Evolutionary conservation across 2,888 invertebrate species (phyloP), one percentile per base, ranked within the genome.

Genomic region (Drosophila nr. medialis): DNA sequence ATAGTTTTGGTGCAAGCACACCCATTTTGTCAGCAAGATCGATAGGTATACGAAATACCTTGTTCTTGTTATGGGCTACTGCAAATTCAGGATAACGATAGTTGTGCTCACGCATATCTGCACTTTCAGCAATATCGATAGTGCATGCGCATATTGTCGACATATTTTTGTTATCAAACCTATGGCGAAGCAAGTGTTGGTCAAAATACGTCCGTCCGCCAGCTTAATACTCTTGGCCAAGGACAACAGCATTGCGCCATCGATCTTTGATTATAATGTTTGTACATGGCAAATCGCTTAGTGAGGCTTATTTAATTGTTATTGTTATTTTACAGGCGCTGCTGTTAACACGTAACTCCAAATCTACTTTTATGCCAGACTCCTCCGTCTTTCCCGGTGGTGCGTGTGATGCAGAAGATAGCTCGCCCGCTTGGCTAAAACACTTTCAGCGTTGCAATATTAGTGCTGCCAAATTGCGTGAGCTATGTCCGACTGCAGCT

Each of bases 381-480:
- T 94, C 95, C 62, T 95, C 95, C 84, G 98, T 98, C 53, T 98
- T 98, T 93, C 98, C 98, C 34, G 98, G 98, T 29, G 98, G 98
- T 63, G 29, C 6, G 29, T 29, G 29, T 29, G 6, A 29, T 29
- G 29, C 6, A 29, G 29, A 6, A 29, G 29, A 29, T 29, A 29
- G 29, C 29, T 29, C 29, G 7, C 29, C 6, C 29, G 7, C 29
- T 29, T 29, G 29, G 98, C 90, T 95, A 58, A 93, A 94, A 53
- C 93, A 96, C 50, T 96, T 96, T 83, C 92, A 93, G 70, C 92
- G 93, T 13, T 95, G 94, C 84, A 95, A 95, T 21, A 95, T 94
- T 83, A 91, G 93, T n/a, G 92, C 93, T 10, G 89, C 93, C 6
- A 75, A 75, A 50, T 58, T 86, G 15, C 48, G 40, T 8, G 59